Conservation (phyloP, 2,113 vertebrate species). For the Diphyllodes magnificus region DNA sequence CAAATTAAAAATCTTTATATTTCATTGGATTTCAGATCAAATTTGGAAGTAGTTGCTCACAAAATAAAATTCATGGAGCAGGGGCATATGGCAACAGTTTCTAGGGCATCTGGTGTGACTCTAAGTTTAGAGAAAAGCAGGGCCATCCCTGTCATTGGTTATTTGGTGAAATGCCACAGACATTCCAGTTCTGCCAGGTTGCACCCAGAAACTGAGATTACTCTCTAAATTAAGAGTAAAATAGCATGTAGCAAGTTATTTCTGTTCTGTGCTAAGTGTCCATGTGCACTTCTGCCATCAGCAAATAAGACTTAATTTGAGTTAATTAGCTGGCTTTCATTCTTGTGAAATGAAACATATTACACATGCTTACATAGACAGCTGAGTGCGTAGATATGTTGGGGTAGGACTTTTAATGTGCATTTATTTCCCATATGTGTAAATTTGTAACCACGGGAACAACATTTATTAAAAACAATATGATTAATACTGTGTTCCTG, state of each 20-base stretch:
- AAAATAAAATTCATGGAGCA: not conserved
- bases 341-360: not conserved
- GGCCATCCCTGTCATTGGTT: not conserved
- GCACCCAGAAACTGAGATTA: not conserved
- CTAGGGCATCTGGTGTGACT: not conserved
- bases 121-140: not conserved
- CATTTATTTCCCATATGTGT: not conserved
- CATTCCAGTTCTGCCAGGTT: not conserved
- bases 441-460: not conserved
- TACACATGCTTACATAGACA: not conserved
- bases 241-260: not conserved
- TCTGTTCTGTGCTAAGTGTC: not conserved
- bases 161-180: not conserved
- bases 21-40: not conserved
- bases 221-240: not conserved
- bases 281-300: not conserved
- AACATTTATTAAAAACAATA: not conserved
- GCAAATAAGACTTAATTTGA: not conserved
- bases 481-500: not conserved
- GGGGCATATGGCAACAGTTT: not conserved
- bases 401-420: not conserved
- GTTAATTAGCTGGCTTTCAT: not conserved
- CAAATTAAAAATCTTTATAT: not conserved
- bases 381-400: accelerated
- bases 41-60: not conserved